These are phyloP conservation scores for Epizoanthus ramosus DNA, from an alignment of 92 coral and sea anemone genomes.

Conservation along the genomic window DNA sequence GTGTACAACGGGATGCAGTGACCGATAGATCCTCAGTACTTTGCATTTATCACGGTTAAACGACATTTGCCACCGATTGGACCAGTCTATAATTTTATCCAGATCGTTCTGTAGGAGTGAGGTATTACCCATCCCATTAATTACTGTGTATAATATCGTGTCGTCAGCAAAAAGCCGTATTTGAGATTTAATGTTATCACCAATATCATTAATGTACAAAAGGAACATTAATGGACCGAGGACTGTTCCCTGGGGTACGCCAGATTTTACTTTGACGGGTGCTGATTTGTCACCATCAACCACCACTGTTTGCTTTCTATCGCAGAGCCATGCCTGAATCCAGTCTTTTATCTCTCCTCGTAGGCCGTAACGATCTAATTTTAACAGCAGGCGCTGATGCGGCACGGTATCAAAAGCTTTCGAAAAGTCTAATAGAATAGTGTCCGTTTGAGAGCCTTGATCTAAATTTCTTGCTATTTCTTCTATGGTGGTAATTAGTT, in stretches of 20 bases:
- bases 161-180: slow-evolving; percentile 41
- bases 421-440: too few relatives aligned
- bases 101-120: slow-evolving; percentile 12
- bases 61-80: slow-evolving; percentile 34
- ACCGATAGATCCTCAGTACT: slow-evolving; percentile 28
- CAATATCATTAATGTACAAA: too few relatives aligned
- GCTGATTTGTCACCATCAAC: neutral
- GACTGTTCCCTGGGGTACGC: too few relatives aligned
- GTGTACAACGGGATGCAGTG: slow-evolving; percentile 12
- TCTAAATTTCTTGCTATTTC: too few relatives aligned
- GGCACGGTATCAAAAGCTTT: too few relatives aligned
- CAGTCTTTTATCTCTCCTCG: slow-evolving; percentile 2
- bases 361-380: slow-evolving; percentile 12
- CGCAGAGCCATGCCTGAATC: slow-evolving; percentile 17
- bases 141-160: slow-evolving; percentile 1
- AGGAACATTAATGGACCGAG: too few relatives aligned
- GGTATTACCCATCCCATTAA: slow-evolving; percentile 2
- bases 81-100: slow-evolving; percentile 17
- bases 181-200: neutral
- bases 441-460: neutral
- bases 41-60: slow-evolving; percentile 43
- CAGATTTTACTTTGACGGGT: too few relatives aligned
- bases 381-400: too few relatives aligned
- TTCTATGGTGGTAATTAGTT: slow-evolving; percentile 13
- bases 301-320: slow-evolving; percentile 24